Evolutionary conservation across 1,140 invertebrate genomes (phyloP).

Genomic region (Drosophila willistoni): DNA sequence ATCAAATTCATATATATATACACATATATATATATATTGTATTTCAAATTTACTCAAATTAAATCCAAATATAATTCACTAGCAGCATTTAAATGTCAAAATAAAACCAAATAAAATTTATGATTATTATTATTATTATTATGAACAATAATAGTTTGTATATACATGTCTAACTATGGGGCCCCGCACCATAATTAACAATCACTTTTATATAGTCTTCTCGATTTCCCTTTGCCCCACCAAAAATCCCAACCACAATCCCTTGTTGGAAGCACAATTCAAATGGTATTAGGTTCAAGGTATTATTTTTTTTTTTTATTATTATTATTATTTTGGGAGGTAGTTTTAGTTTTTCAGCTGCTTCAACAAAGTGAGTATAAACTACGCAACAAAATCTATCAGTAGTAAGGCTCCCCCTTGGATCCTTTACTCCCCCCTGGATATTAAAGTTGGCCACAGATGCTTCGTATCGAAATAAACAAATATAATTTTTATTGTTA

Average conservation of each 20-base stretch:
- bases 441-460: too few species aligned
- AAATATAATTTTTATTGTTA: neutral
- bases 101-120: constrained; percentile 74
- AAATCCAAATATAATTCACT: constrained; percentile 75
- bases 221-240: constrained; percentile 22
- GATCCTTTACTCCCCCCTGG: too few species aligned
- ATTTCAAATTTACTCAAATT: constrained; percentile 72
- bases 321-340: neutral
- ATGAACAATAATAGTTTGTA: constrained; percentile 46
- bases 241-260: neutral
- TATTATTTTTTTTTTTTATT: neutral
- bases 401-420: too few species aligned
- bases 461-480: too few species aligned
- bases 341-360: neutral
- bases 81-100: constrained; percentile 77
- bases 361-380: constrained; percentile 18
- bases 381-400: too few species aligned
- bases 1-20: constrained; percentile 18
- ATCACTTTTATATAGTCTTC: neutral
- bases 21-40: constrained; percentile 22
- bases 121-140: constrained; percentile 76
- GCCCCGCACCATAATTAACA: neutral
- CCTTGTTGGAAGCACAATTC: constrained; percentile 74
- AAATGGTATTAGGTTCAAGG: constrained; percentile 55
- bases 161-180: constrained; percentile 22